phyloP scores from a whole-genome alignment of 2,797 vertebrate genomes.

The Onychomys arenicola region DNA sequence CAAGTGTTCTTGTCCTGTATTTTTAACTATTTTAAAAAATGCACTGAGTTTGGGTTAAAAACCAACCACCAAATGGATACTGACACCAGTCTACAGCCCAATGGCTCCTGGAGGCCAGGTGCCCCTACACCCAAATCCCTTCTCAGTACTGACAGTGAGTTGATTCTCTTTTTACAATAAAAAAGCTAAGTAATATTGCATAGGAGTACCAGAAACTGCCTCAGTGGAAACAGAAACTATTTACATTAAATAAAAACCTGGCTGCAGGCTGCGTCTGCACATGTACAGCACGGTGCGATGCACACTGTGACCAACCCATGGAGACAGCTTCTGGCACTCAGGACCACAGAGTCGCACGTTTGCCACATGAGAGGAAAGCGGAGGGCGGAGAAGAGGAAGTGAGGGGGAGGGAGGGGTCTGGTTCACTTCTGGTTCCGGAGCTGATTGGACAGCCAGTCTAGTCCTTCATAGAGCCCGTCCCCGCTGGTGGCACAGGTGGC shows the following conservation, averaged over 20 bases:
- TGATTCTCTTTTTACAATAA: constrained; percentile 88
- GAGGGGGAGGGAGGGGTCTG: constrained; percentile 66
- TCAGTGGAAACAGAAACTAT: constrained; percentile 93
- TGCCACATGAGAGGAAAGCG: constrained; percentile 92
- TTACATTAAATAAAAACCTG: constrained; percentile 95
- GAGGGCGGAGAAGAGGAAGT: constrained; percentile 82
- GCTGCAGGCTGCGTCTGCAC: constrained; percentile 90
- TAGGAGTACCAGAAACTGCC: constrained; percentile 95
- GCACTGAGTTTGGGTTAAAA: constrained; percentile 87
- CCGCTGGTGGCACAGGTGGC: constrained; percentile 97
- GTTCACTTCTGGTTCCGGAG: constrained; percentile 95
- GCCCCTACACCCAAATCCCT: constrained; percentile 84
- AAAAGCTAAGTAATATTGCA: constrained; percentile 93
- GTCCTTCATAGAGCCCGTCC: constrained; percentile 99
- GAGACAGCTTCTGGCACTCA: constrained; percentile 92
- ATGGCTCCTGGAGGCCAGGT: constrained; percentile 83
- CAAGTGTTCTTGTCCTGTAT: constrained; percentile 87
- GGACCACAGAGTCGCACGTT: constrained; percentile 91
- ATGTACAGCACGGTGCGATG: constrained; percentile 89
- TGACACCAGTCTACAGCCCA: constrained; percentile 82
- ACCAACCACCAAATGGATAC: constrained; percentile 85
- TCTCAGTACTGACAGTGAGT: constrained; percentile 89
- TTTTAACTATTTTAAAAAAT: constrained; percentile 86
- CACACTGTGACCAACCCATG: constrained; percentile 89
- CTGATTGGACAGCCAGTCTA: constrained; percentile 98